phyloP scores from a whole-genome alignment of 2,888 invertebrate genomes.

The Lasioglossum marginatum region DNA sequence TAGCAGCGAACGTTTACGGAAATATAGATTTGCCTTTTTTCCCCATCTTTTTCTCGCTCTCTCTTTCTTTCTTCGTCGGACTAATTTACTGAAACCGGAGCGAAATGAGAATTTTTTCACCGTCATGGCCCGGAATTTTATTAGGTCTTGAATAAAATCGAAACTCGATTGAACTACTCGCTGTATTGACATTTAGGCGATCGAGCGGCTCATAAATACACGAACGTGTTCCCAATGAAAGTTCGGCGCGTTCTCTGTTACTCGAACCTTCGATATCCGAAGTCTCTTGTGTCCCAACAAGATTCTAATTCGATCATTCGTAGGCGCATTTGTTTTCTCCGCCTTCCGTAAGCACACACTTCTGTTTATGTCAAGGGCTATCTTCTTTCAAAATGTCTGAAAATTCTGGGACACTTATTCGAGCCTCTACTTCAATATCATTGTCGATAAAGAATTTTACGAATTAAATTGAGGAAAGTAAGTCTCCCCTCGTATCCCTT shows the following conservation, averaged over 20 bases:
- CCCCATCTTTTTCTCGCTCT: background rate
- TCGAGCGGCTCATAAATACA: background rate
- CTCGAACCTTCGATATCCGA: background rate
- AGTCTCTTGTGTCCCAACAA: background rate
- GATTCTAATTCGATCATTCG: too few species aligned
- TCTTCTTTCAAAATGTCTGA: too few species aligned
- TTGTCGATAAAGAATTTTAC: too few species aligned
- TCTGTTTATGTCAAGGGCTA: too few species aligned
- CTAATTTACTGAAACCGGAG: background rate
- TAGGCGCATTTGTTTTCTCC: background rate
- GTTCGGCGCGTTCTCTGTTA: background rate
- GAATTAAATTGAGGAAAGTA: too few species aligned
- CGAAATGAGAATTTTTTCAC: background rate
- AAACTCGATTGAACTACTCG: background rate
- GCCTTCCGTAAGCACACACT: background rate
- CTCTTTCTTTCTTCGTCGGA: background rate
- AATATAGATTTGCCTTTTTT: background rate
- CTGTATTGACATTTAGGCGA: background rate
- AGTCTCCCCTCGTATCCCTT: too few species aligned
- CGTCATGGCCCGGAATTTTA: background rate
- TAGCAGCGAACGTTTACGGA: conserved; percentile 5
- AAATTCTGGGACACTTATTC: too few species aligned
- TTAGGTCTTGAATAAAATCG: background rate
- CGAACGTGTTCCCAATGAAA: background rate
- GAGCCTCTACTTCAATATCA: too few species aligned